Conservation (phyloP, 2,113 vertebrate genomes). For the Sialia sialis region DNA sequence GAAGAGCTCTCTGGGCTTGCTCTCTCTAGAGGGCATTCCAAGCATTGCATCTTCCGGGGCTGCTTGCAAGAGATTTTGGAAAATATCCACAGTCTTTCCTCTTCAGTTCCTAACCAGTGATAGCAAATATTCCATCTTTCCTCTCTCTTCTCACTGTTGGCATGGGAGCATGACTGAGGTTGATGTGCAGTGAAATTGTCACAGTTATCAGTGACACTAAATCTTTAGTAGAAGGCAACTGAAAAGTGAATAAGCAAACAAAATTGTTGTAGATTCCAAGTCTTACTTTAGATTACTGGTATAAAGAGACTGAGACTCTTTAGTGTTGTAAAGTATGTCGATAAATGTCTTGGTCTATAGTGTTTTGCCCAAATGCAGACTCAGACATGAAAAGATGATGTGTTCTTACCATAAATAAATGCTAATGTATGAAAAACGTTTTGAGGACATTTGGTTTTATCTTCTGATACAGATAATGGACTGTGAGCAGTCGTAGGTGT, state of each 20-base stretch:
- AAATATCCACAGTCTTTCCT: neutral
- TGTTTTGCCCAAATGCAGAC: neutral
- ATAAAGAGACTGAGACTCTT: neutral
- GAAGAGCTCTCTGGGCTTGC: neutral
- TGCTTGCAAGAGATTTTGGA: neutral
- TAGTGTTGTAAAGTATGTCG: neutral
- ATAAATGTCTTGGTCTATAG: neutral
- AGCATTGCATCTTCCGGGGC: neutral
- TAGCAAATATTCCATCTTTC: neutral
- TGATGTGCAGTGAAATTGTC: neutral
- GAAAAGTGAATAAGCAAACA: neutral
- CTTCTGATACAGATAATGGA: neutral
- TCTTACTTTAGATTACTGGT: neutral
- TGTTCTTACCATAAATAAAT: neutral
- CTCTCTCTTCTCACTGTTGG: neutral
- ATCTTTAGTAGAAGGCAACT: neutral
- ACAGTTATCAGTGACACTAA: neutral
- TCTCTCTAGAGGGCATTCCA: neutral
- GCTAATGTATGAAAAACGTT: neutral
- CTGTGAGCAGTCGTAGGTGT: neutral
- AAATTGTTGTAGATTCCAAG: neutral
- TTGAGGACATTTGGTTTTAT: neutral
- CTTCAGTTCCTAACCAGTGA: neutral
- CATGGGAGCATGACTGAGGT: neutral
- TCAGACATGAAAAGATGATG: neutral